Conservation (phyloP, 2,888 invertebrate genomes). For the Esperia sulphurella region DNA sequence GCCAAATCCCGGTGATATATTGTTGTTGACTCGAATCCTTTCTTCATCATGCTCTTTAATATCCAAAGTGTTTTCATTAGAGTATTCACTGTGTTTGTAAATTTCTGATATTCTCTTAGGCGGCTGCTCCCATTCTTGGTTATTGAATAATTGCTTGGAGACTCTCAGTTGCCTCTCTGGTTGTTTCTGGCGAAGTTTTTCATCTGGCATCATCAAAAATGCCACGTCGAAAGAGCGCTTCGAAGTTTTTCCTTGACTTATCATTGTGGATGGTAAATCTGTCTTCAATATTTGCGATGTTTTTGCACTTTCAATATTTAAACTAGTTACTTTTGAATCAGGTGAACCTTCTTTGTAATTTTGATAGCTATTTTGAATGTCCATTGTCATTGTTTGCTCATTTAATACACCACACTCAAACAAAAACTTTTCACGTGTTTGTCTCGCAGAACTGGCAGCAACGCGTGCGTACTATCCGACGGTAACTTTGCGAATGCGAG, state of each 20-base stretch:
- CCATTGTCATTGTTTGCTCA: constrained; percentile 83
- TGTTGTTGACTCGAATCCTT: constrained; percentile 59
- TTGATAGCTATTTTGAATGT: constrained; percentile 79
- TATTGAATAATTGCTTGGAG: constrained; percentile 69
- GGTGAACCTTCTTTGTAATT: constrained; percentile 70
- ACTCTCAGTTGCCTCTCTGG: constrained; percentile 76
- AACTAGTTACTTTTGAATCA: constrained; percentile 67
- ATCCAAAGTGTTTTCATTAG: constrained; percentile 55
- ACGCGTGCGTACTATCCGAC: constrained; percentile 69
- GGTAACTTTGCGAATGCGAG: constrained; percentile 66
- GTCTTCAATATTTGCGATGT: constrained; percentile 60
- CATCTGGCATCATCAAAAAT: constrained; percentile 93
- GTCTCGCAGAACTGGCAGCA: constrained; percentile 42
- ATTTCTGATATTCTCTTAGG: constrained; percentile 63
- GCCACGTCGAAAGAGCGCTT: constrained; percentile 95
- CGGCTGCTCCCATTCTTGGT: constrained; percentile 68
- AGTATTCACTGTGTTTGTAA: constrained; percentile 65
- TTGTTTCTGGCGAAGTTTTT: constrained; percentile 84
- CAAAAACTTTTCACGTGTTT: constrained; percentile 73
- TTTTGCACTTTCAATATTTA: constrained; percentile 71
- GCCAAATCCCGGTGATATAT: constrained; percentile 70
- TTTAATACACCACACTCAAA: constrained; percentile 56
- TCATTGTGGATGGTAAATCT: constrained; percentile 57
- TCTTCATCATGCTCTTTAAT: constrained; percentile 66
- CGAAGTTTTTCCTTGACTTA: constrained; percentile 61